These are phyloP conservation scores for Ibidorhyncha struthersii DNA, from an alignment of 2,113 vertebrate species.

Conservation along the genomic window DNA sequence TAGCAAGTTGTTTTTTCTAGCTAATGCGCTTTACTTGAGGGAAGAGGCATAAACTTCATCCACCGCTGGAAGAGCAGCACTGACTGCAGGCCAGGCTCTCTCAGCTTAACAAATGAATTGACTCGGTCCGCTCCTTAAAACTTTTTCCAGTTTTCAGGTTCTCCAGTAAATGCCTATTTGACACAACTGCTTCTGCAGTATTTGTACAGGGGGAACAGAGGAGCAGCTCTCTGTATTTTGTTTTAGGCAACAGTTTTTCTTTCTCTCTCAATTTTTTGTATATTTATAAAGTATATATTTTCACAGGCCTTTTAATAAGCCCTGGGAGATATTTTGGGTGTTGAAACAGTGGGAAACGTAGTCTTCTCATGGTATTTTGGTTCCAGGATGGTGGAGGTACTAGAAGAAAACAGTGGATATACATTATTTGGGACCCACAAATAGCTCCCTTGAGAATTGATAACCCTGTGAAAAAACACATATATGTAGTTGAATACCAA, in stretches of 20 bases:
- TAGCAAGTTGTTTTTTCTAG: not conserved
- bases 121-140: not conserved
- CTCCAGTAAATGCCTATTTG: not conserved
- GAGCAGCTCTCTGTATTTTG: not conserved
- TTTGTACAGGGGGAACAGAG: not conserved
- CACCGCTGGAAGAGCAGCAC: not conserved
- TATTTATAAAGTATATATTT: not conserved
- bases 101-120: not conserved
- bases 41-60: not conserved
- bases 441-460: constrained; percentile 16
- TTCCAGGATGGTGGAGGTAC: not conserved
- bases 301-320: constrained; percentile 28
- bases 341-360: constrained; percentile 31
- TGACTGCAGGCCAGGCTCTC: not conserved
- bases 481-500: not conserved
- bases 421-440: not conserved
- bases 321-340: not conserved
- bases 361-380: constrained; percentile 27
- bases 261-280: not conserved
- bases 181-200: not conserved
- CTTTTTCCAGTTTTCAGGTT: not conserved
- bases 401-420: constrained; percentile 29
- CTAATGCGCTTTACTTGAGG: not conserved
- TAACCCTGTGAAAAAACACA: not conserved
- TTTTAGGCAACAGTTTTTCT: not conserved